Base-by-base conservation (phyloP, 2,113 vertebrate genomes). In the Trichechus manatus region DNA sequence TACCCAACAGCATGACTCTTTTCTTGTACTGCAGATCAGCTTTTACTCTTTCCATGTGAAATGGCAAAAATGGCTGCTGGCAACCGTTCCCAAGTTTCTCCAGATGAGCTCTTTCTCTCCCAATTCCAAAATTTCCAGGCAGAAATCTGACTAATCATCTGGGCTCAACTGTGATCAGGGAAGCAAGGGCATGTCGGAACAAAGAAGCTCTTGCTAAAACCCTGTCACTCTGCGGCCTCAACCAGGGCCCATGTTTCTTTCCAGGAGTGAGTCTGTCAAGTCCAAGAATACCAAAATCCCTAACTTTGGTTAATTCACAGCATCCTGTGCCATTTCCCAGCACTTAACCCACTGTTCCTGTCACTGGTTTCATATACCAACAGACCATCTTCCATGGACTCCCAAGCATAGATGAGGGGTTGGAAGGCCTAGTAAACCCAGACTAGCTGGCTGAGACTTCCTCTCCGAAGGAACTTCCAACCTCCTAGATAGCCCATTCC, bases 191-290 rank as follows among this genome's bases (percentile, higher is more conserved):
- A 6, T 25, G 3, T 2, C 25, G 93, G 61, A 53, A 22, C 11
- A 1, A 9, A 79, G 33, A 63, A 36, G 75, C 39, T 78, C 19
- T 50, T 25, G 9, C 75, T 68, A n/a, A 86, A 74, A 23, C 56
- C 74, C 31, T 59, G 25, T 83, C 50, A 39, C 39, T 44, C 25
- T 33, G 47, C 10, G 31, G 27, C 72, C 64, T 80, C n/a, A 0
- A 0, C 9, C 47, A 53, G 27, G 39, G 59, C 29, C 22, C n/a
- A 0, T 7, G 14, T 59, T 39, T 20, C 25, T 53, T 23, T 31
- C 59, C 17, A 53, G 56, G 44, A 42, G 1, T 4, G 17, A 70
- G n/a, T 39, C 75, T 36, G 5, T 31, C 29, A 3, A 31, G 10
- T 79, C 42, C 53, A 27, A 17, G 74, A 61, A 66, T 5, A 8